Evolutionary conservation across 2,113 vertebrate species (phyloP).

Genomic region (Atractosteus spatula): DNA sequence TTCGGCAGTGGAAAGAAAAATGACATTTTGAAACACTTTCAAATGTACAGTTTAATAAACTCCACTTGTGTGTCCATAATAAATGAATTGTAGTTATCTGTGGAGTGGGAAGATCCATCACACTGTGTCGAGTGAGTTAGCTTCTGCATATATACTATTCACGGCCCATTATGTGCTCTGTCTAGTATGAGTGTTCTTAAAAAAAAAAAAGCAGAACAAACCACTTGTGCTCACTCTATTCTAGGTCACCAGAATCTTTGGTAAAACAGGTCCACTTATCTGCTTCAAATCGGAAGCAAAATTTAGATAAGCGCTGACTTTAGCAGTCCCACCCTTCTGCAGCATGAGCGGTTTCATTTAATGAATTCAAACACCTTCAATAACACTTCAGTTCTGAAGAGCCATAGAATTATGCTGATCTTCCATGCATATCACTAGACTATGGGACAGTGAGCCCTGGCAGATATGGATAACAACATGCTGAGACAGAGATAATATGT

Average conservation of each 20-base stretch:
- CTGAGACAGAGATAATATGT: too few species aligned
- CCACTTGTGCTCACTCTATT: not conserved
- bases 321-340: not conserved
- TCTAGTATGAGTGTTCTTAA: not conserved
- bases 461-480: too few species aligned
- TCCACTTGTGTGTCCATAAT: not conserved
- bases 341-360: not conserved
- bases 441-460: too few species aligned
- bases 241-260: not conserved
- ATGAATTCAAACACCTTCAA: too few species aligned
- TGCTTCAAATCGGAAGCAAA: not conserved
- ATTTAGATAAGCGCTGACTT: not conserved
- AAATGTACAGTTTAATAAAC: not conserved
- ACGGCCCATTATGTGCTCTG: not conserved
- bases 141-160: not conserved
- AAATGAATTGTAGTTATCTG: not conserved
- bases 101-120: not conserved
- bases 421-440: too few species aligned
- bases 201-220: too few species aligned
- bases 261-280: not conserved
- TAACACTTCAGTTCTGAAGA: too few species aligned
- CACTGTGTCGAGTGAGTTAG: not conserved
- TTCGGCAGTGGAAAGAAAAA: not conserved
- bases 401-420: too few species aligned
- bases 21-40: not conserved